These are phyloP conservation scores for Drosophila paracracens DNA, from an alignment of 2,888 invertebrate genomes.

Conservation along the genomic window DNA sequence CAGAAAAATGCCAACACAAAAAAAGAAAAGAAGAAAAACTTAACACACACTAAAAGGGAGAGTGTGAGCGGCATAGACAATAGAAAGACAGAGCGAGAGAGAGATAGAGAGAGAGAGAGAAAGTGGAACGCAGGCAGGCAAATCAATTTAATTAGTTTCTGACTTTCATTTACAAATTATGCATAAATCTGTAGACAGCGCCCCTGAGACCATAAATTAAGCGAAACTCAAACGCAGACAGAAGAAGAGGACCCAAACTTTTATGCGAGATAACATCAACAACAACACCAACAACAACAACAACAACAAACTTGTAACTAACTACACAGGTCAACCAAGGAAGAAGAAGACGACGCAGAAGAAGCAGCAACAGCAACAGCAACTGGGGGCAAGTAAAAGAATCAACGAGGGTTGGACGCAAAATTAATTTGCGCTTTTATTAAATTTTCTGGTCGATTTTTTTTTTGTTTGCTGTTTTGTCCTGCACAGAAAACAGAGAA, in stretches of 20 bases:
- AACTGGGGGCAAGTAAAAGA: conserved; percentile 19
- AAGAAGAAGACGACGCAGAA: conserved; percentile 6
- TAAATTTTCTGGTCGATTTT: conserved; percentile 69
- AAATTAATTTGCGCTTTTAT: conserved; percentile 80
- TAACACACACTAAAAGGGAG: conserved; percentile 3
- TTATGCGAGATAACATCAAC: conserved; percentile 19
- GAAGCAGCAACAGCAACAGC: neutral
- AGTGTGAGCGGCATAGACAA: conserved; percentile 12
- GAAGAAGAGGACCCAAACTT: conserved; percentile 51
- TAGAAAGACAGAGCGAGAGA: conserved; percentile 9
- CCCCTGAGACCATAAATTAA: conserved; percentile 78
- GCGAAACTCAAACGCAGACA: conserved; percentile 66
- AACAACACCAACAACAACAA: conserved; percentile 51
- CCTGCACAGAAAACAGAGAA: neutral
- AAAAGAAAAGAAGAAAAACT: conserved; percentile 12
- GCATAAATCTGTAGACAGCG: conserved; percentile 78
- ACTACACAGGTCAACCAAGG: conserved; percentile 61
- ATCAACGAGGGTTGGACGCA: conserved; percentile 72
- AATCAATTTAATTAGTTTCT: conserved; percentile 80
- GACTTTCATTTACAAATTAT: conserved; percentile 81
- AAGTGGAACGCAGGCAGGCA: conserved; percentile 54
- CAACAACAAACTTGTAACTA: conserved; percentile 73
- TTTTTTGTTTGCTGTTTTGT: conserved; percentile 10
- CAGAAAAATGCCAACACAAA: conserved; percentile 20
- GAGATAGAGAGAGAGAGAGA: neutral